Conservation (phyloP, 1,140 invertebrate genomes). For the Zophobas morio region DNA sequence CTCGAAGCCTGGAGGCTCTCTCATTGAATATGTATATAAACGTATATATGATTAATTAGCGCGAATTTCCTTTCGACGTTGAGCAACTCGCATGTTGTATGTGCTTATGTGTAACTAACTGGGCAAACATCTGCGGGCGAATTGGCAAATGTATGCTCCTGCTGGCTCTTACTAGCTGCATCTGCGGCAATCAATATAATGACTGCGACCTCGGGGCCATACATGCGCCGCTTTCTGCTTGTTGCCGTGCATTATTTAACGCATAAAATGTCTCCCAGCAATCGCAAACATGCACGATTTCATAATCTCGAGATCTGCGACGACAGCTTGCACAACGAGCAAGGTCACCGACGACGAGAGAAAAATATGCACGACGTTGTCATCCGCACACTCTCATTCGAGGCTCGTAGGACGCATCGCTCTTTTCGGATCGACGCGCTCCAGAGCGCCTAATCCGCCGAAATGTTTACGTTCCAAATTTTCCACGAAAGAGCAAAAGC, state of each 20-base stretch:
- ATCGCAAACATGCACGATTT: neutral
- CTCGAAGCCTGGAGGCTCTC: constrained; percentile 15
- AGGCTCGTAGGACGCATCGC: too few relatives aligned
- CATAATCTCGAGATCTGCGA: neutral
- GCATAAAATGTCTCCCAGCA: constrained; percentile 19
- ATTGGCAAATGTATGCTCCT: constrained; percentile 45
- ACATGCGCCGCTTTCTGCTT: constrained; percentile 48
- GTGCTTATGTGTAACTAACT: constrained; percentile 2
- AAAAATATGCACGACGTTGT: too few relatives aligned
- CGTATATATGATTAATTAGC: constrained; percentile 44
- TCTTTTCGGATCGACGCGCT: too few relatives aligned
- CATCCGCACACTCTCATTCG: too few relatives aligned
- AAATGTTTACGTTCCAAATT: neutral
- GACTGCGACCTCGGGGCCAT: constrained; percentile 50
- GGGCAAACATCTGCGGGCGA: constrained; percentile 50
- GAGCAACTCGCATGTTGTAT: constrained; percentile 6
- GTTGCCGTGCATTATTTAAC: constrained; percentile 30
- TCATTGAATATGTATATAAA: constrained; percentile 43
- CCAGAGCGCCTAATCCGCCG: too few relatives aligned
- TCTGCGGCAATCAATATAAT: constrained; percentile 56
- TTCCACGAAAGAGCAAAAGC: constrained; percentile 12
- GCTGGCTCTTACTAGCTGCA: constrained; percentile 44
- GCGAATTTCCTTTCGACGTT: constrained; percentile 40
- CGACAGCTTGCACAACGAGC: constrained; percentile 5
- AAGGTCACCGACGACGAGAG: constrained; percentile 7